phyloP scores from a whole-genome alignment of 2,888 invertebrate genomes.

The Eurytoma adleriae region DNA sequence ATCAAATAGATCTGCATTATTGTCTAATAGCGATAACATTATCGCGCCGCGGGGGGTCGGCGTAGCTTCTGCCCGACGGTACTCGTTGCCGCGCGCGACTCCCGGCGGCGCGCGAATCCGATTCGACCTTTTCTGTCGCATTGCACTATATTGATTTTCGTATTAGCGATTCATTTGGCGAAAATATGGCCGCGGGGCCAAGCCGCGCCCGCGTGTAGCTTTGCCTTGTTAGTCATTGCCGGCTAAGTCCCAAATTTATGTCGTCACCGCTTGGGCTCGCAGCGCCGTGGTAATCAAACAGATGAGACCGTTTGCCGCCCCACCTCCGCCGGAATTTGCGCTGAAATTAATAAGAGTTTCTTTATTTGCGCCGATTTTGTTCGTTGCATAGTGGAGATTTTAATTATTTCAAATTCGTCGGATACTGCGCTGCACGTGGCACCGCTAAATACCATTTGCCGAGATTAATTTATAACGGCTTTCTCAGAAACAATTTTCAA shows the following conservation, averaged over 20 bases:
- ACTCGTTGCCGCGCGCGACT: background rate
- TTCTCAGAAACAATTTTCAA: too few relatives aligned
- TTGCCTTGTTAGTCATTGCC: slow-evolving; percentile 15
- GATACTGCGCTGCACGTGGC: too few relatives aligned
- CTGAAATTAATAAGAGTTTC: slow-evolving; percentile 35
- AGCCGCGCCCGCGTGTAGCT: background rate
- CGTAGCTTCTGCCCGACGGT: background rate
- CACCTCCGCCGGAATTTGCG: background rate
- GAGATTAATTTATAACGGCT: too few relatives aligned
- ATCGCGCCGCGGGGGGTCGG: slow-evolving; percentile 16
- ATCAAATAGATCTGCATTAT: slow-evolving; percentile 54
- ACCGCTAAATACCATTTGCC: too few relatives aligned
- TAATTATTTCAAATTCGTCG: background rate
- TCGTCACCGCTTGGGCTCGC: background rate
- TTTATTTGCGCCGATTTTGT: background rate
- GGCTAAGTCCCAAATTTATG: slow-evolving; percentile 50
- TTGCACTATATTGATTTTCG: slow-evolving; percentile 51
- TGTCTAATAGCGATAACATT: slow-evolving; percentile 53
- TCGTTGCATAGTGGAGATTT: background rate
- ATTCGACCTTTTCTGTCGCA: slow-evolving; percentile 16
- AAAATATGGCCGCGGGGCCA: slow-evolving; percentile 24
- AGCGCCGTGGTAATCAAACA: slow-evolving; percentile 28
- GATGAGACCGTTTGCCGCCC: background rate
- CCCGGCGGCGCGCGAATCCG: background rate
- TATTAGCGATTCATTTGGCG: slow-evolving; percentile 52